These are phyloP conservation scores for Raja brachyura DNA, from an alignment of 2,113 vertebrate genomes.

Conservation along the genomic window DNA sequence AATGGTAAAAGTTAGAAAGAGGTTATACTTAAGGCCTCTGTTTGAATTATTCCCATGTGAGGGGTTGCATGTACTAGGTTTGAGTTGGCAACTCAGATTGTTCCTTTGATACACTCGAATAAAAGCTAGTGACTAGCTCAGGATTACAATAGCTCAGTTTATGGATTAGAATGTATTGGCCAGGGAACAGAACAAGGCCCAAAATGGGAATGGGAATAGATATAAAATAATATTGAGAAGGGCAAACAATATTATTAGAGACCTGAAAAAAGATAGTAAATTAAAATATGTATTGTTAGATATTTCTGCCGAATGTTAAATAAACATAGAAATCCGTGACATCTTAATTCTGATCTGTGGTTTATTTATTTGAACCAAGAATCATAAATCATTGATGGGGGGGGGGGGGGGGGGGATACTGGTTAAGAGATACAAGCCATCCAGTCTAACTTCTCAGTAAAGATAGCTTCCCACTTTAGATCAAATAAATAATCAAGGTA, in stretches of 20 bases:
- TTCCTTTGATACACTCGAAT: neutral
- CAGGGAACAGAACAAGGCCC: neutral
- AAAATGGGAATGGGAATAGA: neutral
- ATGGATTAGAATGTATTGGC: neutral
- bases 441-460: neutral
- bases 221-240: neutral
- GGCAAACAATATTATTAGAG: neutral
- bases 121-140: neutral
- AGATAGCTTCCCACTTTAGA: constrained; percentile 27
- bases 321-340: neutral
- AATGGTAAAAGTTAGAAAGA: neutral
- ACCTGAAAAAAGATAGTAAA: neutral
- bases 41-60: neutral
- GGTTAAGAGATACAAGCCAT: neutral
- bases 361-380: neutral
- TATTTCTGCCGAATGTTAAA: neutral
- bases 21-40: neutral
- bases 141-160: neutral
- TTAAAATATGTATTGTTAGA: neutral
- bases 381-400: constrained; percentile 4
- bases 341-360: neutral
- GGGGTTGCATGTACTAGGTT: no score
- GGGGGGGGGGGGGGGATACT: no score
- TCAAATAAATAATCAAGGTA: constrained; percentile 35
- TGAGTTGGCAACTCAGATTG: no score